Evolutionary conservation across 2,797 vertebrate genomes (phyloP), one percentile per base, ranked within the genome.

Genomic region (Fistularia tabacaria): DNA sequence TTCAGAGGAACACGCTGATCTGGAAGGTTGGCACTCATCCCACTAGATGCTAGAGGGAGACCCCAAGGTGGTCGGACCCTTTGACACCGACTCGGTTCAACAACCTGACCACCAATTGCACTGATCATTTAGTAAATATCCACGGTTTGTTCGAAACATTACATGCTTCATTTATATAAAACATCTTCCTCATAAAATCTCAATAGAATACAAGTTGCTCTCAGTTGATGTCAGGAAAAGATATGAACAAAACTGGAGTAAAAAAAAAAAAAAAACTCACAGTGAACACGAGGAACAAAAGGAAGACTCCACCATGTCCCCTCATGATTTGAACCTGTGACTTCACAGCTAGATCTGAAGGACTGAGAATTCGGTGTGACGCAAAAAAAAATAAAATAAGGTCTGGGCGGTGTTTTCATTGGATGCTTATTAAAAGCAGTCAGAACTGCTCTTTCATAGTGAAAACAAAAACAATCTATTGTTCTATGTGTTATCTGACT

Each of bases 131-230:
- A 61, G 57, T 71, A 77, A 77, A 81, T 62, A 67, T 66, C 69
- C 77, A 73, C 63, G 0, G 46, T 77, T 81, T 82, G 74, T 77
- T 88, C 75, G 62, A 79, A 77, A 72, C 74, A 59, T 73, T 66
- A 66, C 76, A 25, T 69, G 73, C 80, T 77, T 74, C 75, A 74
- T 82, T 81, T 67, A 82, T 87, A 87, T 87, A 88, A 88, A 87
- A 84, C 72, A 57, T 80, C 75, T 54, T 38, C 56, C 63, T 74
- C 69, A 84, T 87, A 88, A 84, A 88, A 88, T 89, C 82, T 86
- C 87, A 85, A 83, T 86, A 89, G 88, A 89, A 88, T 88, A 87
- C 25, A 87, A 88, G 72, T 89, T 71, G 76, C 79, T 86, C 80
- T 88, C 77, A 83, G 71, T 81, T 84, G 78, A 85, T 80, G 73